Base-by-base conservation (phyloP, 2,888 invertebrate species). In the Microctonus brassicae region DNA sequence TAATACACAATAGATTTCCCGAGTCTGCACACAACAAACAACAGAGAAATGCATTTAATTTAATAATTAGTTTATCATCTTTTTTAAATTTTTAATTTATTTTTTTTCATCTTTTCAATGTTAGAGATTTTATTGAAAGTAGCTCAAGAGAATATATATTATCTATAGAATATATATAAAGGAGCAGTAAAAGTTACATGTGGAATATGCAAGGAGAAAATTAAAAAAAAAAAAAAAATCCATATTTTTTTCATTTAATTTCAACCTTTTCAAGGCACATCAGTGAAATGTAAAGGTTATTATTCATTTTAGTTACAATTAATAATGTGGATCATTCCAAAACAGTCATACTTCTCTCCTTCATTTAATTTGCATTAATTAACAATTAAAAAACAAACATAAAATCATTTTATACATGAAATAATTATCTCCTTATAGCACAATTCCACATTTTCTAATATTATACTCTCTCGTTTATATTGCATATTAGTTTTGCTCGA, bases 261-360 rank as follows among this genome's bases (percentile, higher is more conserved):
- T 17, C 61, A 52, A 68, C 68, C 68, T 52, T 61, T 68, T 60
- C 34, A 60, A 68, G 68, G 68, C 68, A 68, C 68, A 68, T 68
- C 22, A 61, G 61, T 61, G 68, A 68, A 68, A 68, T 68, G 68
- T 68, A 68, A 68, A 68, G 61, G 52, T 61, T 60, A 34, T 47
- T n/a, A 17, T 47, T 4, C n/a, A 58, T 42, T 68, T 68, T 60
- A 17, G 47, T 47, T 47, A 68, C 29, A 26, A 52, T n/a, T 20
- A 29, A 52, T 60, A 60, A 42, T 34, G n/a, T 68, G 22, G 29
- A 52, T 4, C 33, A 53, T 53, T 61, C 52, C 53, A 52, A 42
- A 61, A 61, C 20, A 53, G 33, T 58, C 58, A 58, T 58, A 58
- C 34, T 58, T 58, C 34, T 58, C 34, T 58, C 17, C 34, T 17